Base-by-base conservation (phyloP, 2,113 vertebrate genomes). In the Myxocyprinus asiaticus region DNA sequence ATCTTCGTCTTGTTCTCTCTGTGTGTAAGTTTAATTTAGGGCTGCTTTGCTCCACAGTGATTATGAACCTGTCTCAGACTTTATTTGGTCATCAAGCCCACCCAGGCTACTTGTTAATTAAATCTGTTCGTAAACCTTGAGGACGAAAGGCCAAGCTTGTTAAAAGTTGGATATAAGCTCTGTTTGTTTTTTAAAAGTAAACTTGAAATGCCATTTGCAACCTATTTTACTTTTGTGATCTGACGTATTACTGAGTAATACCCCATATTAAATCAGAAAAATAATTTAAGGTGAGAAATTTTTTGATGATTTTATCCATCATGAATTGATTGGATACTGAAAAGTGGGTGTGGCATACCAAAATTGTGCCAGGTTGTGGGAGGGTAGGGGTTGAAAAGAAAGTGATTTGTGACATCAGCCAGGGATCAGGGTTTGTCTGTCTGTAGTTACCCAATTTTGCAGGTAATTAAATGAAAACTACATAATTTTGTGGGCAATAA, bases 121-220 rank as follows among this genome's bases (percentile, higher is more conserved):
- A 56, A 65, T 73, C 63, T 73, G 50, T 48, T 6, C 9, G 68
- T 66, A 79, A 79, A 73, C 59, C 53, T 22, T 47, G 48, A 17
- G 53, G 69, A 33, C 14, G n/a, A 67, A 66, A 50, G 67, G 22
- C 45, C 22, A 71, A 55, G 56, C 56, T 67, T 66, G 48, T 48
- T 58, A 80, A 73, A 73, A 64, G 51, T 44, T 80, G 51, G 9
- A 80, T 62, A 59, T 59, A 5, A 47, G 43, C 55, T 61, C 55
- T 47, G 55, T 17, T 61, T 61, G 55, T 59, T 72, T 58, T 4
- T 11, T 12, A 58, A 15, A 56, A 12, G 22, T 33, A 11, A 56
- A 5, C 12, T 12, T 56, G 6, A 58, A 58, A 58, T 15, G 14
- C 55, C n/a, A 56, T 58, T 58, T 7, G 3, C 12, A 7, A 56